phyloP scores from a whole-genome alignment of 1,140 invertebrate species.

The Philotrypesis tridentata region DNA sequence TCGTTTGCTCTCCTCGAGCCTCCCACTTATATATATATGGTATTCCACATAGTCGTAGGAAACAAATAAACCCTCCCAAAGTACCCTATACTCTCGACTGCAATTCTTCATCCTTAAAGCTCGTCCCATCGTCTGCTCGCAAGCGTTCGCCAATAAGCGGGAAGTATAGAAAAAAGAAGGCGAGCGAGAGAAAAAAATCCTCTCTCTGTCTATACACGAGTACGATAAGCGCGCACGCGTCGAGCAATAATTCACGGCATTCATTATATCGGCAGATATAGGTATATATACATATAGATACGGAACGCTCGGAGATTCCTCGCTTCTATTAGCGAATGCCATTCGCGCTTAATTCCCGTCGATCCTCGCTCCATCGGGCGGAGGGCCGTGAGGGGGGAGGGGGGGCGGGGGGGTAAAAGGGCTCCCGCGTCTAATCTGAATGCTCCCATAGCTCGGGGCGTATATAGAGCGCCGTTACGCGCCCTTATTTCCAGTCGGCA shows the following conservation, averaged over 20 bases:
- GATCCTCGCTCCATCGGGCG: background rate
- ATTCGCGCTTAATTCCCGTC: constrained; percentile 19
- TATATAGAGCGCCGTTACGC: too few relatives aligned
- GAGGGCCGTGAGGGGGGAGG: too few relatives aligned
- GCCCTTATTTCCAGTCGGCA: constrained; percentile 4
- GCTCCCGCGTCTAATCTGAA: constrained; percentile 10
- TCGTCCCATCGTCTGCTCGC: background rate
- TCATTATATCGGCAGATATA: constrained; percentile 13
- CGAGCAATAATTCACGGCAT: constrained; percentile 20
- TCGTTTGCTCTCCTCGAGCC: background rate
- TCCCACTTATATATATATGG: too few relatives aligned
- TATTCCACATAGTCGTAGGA: background rate
- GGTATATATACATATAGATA: too few relatives aligned
- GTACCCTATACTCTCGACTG: too few relatives aligned
- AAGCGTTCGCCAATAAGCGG: background rate
- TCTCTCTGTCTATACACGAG: too few relatives aligned
- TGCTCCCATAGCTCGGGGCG: too few relatives aligned
- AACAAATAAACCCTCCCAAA: background rate
- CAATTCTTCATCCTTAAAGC: background rate
- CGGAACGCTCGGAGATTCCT: background rate
- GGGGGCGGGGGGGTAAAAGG: too few relatives aligned
- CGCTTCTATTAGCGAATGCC: constrained; percentile 28
- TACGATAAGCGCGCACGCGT: too few relatives aligned
- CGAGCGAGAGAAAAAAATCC: background rate
- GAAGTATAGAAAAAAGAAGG: background rate